Evolutionary conservation across 2,888 invertebrate genomes (phyloP).

Genomic region (Scaptomyza cyrtandrae): DNA sequence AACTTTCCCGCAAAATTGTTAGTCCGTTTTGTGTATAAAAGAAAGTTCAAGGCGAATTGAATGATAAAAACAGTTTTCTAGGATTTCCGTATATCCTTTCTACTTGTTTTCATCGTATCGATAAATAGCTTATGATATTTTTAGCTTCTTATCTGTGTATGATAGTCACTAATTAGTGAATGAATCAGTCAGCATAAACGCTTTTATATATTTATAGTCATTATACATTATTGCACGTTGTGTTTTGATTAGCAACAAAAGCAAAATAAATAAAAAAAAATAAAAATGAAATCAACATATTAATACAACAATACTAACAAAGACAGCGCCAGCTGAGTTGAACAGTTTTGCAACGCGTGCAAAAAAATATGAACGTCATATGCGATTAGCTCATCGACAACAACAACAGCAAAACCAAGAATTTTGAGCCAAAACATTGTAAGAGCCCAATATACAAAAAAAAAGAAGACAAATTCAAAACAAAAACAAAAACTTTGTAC

Average conservation of each 20-base stretch:
- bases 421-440: conserved; percentile 32
- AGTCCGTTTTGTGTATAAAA: no score
- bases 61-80: no score
- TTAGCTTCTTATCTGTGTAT: background rate
- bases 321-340: conserved; percentile 49
- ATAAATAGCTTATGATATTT: background rate
- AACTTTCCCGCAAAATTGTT: no score
- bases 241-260: conserved; percentile 24
- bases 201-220: conserved; percentile 13
- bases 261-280: no score
- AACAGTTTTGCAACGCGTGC: conserved; percentile 63
- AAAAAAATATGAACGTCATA: conserved; percentile 67
- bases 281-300: conserved; percentile 18
- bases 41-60: no score
- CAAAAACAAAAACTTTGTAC: conserved; percentile 33
- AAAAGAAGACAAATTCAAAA: conserved; percentile 28
- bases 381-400: conserved; percentile 72
- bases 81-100: no score
- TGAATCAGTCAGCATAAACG: background rate
- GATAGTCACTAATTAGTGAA: background rate
- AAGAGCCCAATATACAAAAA: conserved; percentile 32
- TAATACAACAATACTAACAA: conserved; percentile 22
- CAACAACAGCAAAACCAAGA: conserved; percentile 37
- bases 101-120: no score
- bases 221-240: conserved; percentile 72